These are phyloP conservation scores for Pachycephus smyrnensis DNA, from an alignment of 2,888 invertebrate genomes.

Conservation along the genomic window DNA sequence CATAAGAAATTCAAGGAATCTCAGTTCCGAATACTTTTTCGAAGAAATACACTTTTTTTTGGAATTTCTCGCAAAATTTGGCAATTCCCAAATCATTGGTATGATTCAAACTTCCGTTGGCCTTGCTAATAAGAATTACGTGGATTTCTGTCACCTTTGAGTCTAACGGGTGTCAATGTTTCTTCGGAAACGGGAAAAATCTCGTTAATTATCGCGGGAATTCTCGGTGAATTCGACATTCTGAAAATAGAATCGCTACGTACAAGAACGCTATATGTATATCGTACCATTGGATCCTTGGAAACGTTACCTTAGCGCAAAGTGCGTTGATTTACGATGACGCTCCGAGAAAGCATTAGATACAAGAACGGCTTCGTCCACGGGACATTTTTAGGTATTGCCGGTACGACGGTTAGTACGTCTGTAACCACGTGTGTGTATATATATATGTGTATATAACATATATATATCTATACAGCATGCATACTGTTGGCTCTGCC, in stretches of 20 bases:
- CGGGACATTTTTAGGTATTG: slow-evolving; percentile 28
- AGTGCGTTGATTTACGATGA: slow-evolving; percentile 27
- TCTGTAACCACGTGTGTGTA: neutral
- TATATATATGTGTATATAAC: neutral
- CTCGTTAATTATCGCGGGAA: neutral
- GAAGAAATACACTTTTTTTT: neutral
- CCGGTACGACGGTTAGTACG: neutral
- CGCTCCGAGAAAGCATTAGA: slow-evolving; percentile 17
- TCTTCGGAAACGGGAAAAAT: neutral
- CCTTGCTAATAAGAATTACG: neutral
- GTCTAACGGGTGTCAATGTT: neutral
- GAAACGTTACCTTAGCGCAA: slow-evolving; percentile 20
- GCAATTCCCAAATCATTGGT: neutral
- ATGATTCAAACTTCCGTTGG: neutral
- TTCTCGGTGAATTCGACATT: neutral
- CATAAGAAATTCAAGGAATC: neutral
- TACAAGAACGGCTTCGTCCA: slow-evolving; percentile 19
- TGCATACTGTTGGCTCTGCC: neutral
- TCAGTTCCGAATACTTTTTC: neutral
- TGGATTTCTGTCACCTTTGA: neutral
- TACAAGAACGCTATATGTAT: too few species aligned
- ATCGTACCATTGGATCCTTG: neutral
- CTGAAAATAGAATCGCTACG: neutral
- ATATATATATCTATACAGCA: neutral
- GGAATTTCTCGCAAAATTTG: neutral